phyloP scores from a whole-genome alignment of 2,797 vertebrate genomes.

The Prionace glauca region DNA sequence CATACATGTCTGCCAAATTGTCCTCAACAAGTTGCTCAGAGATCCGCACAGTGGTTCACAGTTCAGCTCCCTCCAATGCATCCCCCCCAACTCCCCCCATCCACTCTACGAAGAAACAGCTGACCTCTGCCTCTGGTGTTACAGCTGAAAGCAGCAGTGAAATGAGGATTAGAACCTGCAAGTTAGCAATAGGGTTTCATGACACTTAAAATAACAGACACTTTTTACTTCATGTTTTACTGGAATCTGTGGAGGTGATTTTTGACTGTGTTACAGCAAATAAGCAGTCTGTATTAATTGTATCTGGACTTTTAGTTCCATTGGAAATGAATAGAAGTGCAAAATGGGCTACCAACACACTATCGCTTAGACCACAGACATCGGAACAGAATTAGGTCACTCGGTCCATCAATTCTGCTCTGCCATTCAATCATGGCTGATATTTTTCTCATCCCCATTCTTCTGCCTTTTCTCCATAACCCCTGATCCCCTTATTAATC shows the following conservation, averaged over 20 bases:
- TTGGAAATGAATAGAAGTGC: neutral
- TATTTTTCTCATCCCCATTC: no score
- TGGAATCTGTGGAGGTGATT: neutral
- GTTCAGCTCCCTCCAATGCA: neutral
- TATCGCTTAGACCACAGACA: no score
- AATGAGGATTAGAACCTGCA: neutral
- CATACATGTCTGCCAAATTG: neutral
- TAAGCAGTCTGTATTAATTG: neutral
- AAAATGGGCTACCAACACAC: neutral
- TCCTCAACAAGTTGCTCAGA: neutral
- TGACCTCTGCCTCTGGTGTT: neutral
- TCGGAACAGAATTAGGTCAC: no score
- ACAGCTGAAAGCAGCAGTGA: neutral
- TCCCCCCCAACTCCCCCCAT: no score
- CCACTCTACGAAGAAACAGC: neutral
- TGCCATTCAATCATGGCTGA: no score
- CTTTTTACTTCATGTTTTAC: neutral
- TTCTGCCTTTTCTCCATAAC: no score
- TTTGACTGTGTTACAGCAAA: neutral
- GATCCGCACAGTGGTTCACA: neutral
- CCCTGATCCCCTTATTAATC: no score
- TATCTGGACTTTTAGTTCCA: neutral
- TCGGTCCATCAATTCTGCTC: no score
- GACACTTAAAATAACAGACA: neutral
- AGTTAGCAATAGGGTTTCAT: neutral